These are phyloP conservation scores for Sitodiplosis mosellana DNA, from an alignment of 1,140 invertebrate species.

Conservation along the genomic window DNA sequence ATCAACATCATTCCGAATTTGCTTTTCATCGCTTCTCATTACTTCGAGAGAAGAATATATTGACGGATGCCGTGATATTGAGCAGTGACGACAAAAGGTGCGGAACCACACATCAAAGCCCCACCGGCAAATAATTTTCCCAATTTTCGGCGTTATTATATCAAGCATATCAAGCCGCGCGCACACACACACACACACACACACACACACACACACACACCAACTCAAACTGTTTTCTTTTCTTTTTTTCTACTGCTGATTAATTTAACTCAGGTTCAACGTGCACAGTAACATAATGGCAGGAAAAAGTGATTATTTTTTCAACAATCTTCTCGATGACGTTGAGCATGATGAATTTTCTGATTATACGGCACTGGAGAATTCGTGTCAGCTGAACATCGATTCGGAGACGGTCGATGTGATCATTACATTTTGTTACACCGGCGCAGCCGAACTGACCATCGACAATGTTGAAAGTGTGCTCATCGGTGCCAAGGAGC, in stretches of 20 bases:
- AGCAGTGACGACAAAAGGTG: neutral
- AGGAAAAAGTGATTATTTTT: neutral
- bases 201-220: neutral
- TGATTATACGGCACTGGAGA: too few relatives aligned
- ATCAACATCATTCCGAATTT: neutral
- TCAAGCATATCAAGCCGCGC: too few relatives aligned
- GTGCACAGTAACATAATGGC: neutral
- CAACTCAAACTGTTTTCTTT: neutral
- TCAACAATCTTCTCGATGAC: neutral
- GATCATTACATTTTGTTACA: neutral
- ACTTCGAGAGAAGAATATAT: neutral
- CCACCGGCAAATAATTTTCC: too few relatives aligned
- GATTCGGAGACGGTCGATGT: neutral
- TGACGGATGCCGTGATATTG: neutral
- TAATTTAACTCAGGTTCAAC: neutral
- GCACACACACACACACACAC: too few relatives aligned
- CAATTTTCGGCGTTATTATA: too few relatives aligned
- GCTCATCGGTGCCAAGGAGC: neutral
- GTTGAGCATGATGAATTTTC: neutral
- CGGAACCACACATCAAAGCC: neutral
- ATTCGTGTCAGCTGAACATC: neutral
- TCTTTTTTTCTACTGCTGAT: neutral
- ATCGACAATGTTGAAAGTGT: neutral
- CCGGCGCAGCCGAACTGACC: neutral
- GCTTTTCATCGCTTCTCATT: slow-evolving; percentile 1